Conservation (phyloP, 2,113 vertebrate species). For the Poecile atricapillus region DNA sequence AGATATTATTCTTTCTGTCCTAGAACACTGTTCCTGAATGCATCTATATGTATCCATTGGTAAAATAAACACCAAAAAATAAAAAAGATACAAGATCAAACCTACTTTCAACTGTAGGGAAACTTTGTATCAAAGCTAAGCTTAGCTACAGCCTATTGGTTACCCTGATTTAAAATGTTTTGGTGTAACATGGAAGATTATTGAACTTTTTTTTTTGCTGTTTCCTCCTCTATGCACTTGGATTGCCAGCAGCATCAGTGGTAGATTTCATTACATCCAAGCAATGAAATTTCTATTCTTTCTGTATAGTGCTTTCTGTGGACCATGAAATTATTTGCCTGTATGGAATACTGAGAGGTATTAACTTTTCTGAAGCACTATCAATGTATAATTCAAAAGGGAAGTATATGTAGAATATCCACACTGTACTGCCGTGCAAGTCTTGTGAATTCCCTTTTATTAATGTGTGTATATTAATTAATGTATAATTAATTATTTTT, state of each 20-base stretch:
- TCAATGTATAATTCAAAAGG: conserved; percentile 5
- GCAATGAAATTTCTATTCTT: conserved; percentile 31
- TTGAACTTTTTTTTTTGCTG: neutral
- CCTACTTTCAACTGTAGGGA: neutral
- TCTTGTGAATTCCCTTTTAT: neutral
- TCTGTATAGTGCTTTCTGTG: neutral
- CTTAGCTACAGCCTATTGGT: neutral
- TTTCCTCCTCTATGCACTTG: neutral
- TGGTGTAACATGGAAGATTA: neutral
- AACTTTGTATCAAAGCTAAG: neutral
- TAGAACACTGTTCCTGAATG: neutral
- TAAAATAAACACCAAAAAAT: neutral
- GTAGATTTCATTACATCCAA: conserved; percentile 19
- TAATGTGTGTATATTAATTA: no score
- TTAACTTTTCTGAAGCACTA: neutral
- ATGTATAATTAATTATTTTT: no score
- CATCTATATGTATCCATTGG: neutral
- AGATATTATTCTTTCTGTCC: neutral
- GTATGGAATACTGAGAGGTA: neutral
- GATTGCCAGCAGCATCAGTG: neutral
- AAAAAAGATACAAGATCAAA: neutral
- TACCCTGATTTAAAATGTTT: neutral
- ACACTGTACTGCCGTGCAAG: neutral
- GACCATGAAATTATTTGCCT: conserved; percentile 23
- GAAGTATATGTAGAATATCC: neutral